A percentile compares a stretch with the other conserved stretches of the same genome.
Conservation (phyloP, 2,113 vertebrate species). For the Saguinus midas region DNA sequence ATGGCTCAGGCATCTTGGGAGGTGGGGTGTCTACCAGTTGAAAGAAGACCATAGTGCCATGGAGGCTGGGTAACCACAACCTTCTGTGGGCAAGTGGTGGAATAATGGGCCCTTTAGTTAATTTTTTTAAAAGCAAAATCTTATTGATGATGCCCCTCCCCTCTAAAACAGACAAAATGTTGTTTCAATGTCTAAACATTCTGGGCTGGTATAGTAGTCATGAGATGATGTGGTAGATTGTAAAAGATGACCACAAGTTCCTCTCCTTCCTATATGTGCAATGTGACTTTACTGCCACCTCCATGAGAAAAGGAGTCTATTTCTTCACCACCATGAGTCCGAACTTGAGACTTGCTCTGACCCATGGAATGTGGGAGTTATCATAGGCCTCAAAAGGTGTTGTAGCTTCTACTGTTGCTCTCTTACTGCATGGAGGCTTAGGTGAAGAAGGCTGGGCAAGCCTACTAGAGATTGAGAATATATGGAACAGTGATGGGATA, state of each 20-base stretch:
- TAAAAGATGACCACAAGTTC: background rate
- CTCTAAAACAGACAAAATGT: background rate
- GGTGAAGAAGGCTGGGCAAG: background rate
- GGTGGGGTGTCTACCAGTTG: background rate
- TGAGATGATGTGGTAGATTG: background rate
- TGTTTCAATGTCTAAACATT: background rate
- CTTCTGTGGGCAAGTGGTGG: background rate
- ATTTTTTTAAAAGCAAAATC: background rate
- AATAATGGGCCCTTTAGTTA: background rate
- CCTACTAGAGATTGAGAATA: background rate
- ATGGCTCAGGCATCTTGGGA: background rate
- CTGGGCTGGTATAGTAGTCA: background rate
- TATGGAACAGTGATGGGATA: background rate
- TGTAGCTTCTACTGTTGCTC: background rate
- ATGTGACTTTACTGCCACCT: background rate
- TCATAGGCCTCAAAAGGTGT: background rate
- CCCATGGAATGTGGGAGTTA: too few relatives aligned
- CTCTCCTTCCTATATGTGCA: background rate
- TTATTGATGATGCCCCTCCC: background rate
- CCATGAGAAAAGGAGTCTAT: background rate
- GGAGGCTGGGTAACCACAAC: background rate
- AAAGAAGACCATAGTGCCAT: background rate
- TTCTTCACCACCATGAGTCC: background rate
- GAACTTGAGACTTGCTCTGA: background rate
- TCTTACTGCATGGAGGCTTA: background rate